These are phyloP conservation scores for Palythoa grandis DNA, from an alignment of 92 coral and sea anemone genomes.

Conservation along the genomic window DNA sequence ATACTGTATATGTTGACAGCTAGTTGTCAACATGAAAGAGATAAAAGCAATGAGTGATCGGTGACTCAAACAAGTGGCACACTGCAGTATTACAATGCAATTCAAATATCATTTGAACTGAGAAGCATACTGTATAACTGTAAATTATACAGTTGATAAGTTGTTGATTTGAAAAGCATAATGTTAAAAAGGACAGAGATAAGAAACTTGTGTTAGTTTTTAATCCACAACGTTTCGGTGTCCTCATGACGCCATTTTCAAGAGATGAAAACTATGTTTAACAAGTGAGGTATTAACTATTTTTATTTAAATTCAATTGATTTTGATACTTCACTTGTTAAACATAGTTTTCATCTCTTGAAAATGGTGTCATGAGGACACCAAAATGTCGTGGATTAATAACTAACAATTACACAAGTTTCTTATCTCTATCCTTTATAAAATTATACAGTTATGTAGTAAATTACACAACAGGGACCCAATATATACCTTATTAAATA, in stretches of 20 bases:
- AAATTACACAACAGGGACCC: not conserved
- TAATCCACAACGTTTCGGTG: not conserved
- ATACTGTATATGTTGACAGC: constrained; percentile 5
- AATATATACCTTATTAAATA: not conserved
- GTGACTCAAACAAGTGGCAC: constrained; percentile 1
- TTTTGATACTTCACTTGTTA: not conserved
- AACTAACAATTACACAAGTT: not conserved
- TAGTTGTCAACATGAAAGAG: not conserved
- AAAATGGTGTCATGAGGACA: not conserved
- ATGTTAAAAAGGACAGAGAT: not conserved
- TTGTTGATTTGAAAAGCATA: not conserved
- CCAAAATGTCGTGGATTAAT: not conserved
- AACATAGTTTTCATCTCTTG: not conserved
- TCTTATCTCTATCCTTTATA: not conserved
- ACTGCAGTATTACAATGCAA: not conserved
- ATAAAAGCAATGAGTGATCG: not conserved
- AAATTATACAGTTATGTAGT: not conserved
- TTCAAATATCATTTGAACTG: constrained; percentile 1
- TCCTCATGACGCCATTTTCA: not conserved
- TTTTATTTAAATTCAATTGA: not conserved
- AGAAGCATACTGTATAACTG: not conserved
- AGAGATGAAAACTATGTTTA: not conserved
- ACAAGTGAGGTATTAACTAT: not conserved
- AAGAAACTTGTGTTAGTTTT: not conserved
- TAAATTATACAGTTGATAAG: not conserved